Evolutionary conservation across 2,797 vertebrate species (phyloP).

Genomic region (Epinephelus awoara): DNA sequence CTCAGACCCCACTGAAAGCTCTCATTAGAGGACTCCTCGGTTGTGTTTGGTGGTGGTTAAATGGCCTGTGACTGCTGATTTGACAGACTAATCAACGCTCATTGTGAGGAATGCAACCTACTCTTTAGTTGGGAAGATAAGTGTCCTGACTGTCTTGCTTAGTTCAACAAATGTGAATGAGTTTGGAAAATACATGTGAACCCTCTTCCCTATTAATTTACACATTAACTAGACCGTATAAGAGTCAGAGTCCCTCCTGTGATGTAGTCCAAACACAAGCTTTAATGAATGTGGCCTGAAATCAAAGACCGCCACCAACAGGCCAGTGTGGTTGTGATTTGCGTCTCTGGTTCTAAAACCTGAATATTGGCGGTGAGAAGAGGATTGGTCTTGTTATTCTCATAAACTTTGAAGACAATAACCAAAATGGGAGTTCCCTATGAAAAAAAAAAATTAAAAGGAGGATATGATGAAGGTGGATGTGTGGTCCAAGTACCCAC

Average conservation of each 20-base stretch:
- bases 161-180: slow-evolving; percentile 2
- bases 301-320: slow-evolving; percentile 1
- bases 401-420: slow-evolving; percentile 27
- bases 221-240: neutral
- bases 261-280: slow-evolving; percentile 8
- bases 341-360: neutral
- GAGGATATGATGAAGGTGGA: slow-evolving; percentile 31
- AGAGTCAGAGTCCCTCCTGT: slow-evolving; percentile 4
- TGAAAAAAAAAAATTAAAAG: neutral
- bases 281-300: slow-evolving; percentile 8
- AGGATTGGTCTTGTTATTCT: slow-evolving; percentile 14
- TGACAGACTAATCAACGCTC: slow-evolving; percentile 53
- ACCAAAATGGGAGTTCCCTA: slow-evolving; percentile 32
- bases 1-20: slow-evolving; percentile 40
- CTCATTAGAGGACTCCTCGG: slow-evolving; percentile 28
- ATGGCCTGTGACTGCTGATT: slow-evolving; percentile 68
- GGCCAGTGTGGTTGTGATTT: slow-evolving; percentile 27
- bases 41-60: slow-evolving; percentile 61
- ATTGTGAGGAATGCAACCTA: slow-evolving; percentile 11
- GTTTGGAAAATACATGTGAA: neutral
- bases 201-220: slow-evolving; percentile 20
- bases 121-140: slow-evolving; percentile 24
- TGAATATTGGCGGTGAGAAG: slow-evolving; percentile 17
- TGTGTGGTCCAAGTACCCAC: slow-evolving; percentile 37
- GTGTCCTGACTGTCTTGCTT: slow-evolving; percentile 23